Base-by-base conservation (phyloP, 2,113 vertebrate species). In the Pachycephala philippinensis region DNA sequence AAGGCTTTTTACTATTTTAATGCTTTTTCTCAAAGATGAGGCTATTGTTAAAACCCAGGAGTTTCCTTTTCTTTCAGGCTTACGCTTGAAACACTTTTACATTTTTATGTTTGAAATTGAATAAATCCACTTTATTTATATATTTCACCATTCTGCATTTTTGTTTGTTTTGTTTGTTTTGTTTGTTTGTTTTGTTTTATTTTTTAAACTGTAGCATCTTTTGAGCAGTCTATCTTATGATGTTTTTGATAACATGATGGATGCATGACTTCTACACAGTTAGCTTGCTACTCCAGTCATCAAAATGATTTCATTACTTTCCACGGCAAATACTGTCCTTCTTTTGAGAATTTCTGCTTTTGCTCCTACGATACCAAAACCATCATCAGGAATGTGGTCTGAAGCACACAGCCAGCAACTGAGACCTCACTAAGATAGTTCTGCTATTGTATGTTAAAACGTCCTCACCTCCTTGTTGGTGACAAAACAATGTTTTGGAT, bases 401-500 rank as follows among this genome's bases (percentile, higher is more conserved):
- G 72, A 89, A 84, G 35, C 26, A 49, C 7, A 40, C 6, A 57
- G 13, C 10, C 19, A 57, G 14, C 23, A 64, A 45, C 33, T 74
- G 54, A 74, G 53, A 79, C 23, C 12, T 86, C 27, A n/a, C 11
- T 44, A n/a, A 53, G 17, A 49, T 17, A 56, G 14, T 74, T 91
- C 31, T 69, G 22, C 45, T 65, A 9, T 11, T 76, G 16, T 56
- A 59, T 40, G 16, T 14, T 61, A 6, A 65, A 28, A 83, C 74
- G 11, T 77, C 37, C 28, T 89, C 60, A 57, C 6, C 22, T 87
- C 18, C 49, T 69, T 40, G 12, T 28, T 0, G 0, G 0, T 33
- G 64, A 9, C 12, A 70, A 75, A 75, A 33, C 6, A 39, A 70
- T 70, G 2, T 50, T 69, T 54, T 50, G 14, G 21, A 69, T 22